These are phyloP conservation scores for Polietes domitor DNA, from an alignment of 2,888 invertebrate species.

Conservation along the genomic window DNA sequence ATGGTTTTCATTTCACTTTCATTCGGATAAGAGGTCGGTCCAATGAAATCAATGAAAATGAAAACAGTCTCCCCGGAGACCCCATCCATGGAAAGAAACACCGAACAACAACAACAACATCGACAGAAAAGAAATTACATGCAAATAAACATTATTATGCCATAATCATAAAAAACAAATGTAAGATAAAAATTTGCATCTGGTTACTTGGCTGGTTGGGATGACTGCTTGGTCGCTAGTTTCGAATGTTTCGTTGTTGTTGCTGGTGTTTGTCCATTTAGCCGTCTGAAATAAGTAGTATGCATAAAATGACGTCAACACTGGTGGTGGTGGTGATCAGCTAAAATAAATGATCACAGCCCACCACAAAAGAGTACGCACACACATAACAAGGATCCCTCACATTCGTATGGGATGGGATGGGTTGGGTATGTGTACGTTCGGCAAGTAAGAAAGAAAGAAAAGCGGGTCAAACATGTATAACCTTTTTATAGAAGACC, in stretches of 20 bases:
- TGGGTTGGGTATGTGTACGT: neutral
- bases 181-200: constrained; percentile 63
- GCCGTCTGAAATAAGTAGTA: constrained; percentile 19
- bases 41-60: constrained; percentile 53
- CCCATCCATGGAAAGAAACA: neutral
- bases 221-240: neutral
- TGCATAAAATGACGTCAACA: constrained; percentile 59
- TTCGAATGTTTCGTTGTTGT: neutral
- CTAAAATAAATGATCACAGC: constrained; percentile 53
- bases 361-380: constrained; percentile 28
- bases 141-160: constrained; percentile 63
- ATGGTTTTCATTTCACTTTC: constrained; percentile 66
- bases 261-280: neutral
- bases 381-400: constrained; percentile 38
- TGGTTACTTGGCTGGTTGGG: constrained; percentile 41
- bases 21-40: constrained; percentile 46
- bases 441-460: neutral
- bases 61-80: constrained; percentile 49
- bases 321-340: constrained; percentile 40
- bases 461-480: constrained; percentile 65
- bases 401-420: constrained; percentile 46
- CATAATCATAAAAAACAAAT: constrained; percentile 59
- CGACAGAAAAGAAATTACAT: constrained; percentile 32
- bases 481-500: constrained; percentile 65
- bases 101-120: too few relatives aligned